Evolutionary conservation across 2,888 invertebrate genomes (phyloP).

Genomic region (Disparrhopalites patrizii): DNA sequence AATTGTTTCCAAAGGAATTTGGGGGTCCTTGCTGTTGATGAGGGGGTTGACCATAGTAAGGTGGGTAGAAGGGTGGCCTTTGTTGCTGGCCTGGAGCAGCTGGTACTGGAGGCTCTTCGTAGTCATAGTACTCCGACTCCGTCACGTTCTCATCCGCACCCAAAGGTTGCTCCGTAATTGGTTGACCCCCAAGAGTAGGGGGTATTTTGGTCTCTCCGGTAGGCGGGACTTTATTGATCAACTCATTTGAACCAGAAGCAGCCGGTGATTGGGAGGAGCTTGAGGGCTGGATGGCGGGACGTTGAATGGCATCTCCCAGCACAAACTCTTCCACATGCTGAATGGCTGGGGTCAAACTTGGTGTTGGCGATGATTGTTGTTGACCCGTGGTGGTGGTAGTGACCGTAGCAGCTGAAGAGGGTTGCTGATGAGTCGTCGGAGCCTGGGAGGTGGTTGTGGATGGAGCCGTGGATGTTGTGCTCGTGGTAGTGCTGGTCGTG

Average conservation of each 20-base stretch:
- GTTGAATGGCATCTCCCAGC: background rate
- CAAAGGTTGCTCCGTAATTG: constrained; percentile 5
- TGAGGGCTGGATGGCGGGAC: background rate
- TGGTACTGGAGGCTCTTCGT: background rate
- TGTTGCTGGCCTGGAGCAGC: background rate
- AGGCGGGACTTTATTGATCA: no score
- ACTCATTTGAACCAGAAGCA: background rate
- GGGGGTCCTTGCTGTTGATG: constrained; percentile 21
- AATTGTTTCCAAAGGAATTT: constrained; percentile 23
- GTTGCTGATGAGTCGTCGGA: no score
- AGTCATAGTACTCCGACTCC: constrained; percentile 24
- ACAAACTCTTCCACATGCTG: background rate
- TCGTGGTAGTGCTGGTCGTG: constrained; percentile 13
- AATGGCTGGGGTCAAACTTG: background rate
- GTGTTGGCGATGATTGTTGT: no score
- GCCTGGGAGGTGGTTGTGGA: background rate
- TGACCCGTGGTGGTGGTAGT: background rate
- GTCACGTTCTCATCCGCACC: constrained; percentile 1
- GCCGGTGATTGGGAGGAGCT: background rate
- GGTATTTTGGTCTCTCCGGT: no score
- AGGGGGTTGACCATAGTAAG: constrained; percentile 19
- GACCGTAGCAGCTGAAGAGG: background rate
- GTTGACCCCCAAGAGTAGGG: background rate
- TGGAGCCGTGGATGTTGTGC: constrained; percentile 4
- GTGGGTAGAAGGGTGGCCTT: constrained; percentile 19